Evolutionary conservation across 1,140 invertebrate species (phyloP).

Genomic region (Drosophila parvula): DNA sequence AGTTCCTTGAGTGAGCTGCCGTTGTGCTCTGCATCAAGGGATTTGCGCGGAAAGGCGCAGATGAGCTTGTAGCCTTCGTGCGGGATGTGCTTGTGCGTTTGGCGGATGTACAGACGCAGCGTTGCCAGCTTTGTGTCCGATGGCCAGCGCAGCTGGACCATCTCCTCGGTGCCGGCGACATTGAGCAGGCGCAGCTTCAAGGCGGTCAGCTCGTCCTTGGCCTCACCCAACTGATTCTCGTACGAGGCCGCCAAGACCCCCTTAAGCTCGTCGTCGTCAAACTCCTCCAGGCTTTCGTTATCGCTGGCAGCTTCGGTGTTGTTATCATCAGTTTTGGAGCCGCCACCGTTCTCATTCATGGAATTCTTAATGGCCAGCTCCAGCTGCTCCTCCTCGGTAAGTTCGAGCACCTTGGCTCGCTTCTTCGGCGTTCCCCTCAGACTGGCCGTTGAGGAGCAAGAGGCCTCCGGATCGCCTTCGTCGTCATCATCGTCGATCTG

Average conservation of each 20-base stretch:
- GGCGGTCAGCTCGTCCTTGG: constrained; percentile 63
- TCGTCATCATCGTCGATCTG: constrained; percentile 55
- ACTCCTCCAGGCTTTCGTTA: constrained; percentile 69
- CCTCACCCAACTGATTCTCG: constrained; percentile 67
- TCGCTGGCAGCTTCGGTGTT: constrained; percentile 48
- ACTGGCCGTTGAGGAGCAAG: constrained; percentile 44
- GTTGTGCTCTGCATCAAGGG: constrained; percentile 71
- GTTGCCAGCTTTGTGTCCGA: constrained; percentile 75
- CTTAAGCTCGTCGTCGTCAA: constrained; percentile 70
- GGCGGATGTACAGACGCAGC: constrained; percentile 69
- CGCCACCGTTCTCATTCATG: constrained; percentile 70
- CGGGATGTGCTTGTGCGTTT: constrained; percentile 80
- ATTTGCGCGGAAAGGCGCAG: constrained; percentile 79
- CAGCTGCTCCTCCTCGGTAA: constrained; percentile 80
- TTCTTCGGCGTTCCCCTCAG: constrained; percentile 59
- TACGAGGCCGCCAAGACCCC: constrained; percentile 55
- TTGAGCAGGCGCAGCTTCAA: constrained; percentile 73
- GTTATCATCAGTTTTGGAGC: constrained; percentile 12
- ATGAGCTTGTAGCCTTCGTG: constrained; percentile 78
- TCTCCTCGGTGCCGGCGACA: constrained; percentile 68
- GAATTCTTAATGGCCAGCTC: constrained; percentile 81
- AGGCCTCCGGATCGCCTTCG: constrained; percentile 37
- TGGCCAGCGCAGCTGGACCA: constrained; percentile 80
- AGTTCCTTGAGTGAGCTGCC: constrained; percentile 69
- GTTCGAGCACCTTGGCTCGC: constrained; percentile 65